Conservation (phyloP, 1,140 invertebrate species). For the Probaryconus sp. region DNA sequence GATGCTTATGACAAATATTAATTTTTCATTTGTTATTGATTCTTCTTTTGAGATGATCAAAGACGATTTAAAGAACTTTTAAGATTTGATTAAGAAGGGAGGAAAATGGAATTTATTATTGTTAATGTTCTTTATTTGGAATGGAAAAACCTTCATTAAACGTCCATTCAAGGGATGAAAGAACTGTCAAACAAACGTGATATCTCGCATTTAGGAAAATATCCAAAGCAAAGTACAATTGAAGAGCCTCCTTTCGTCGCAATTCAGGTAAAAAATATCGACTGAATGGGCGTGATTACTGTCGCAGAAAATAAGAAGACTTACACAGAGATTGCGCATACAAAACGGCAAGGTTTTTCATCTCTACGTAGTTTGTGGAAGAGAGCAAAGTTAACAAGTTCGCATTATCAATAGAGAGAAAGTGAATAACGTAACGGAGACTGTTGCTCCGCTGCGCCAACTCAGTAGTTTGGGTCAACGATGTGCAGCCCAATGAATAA, state of each 20-base stretch:
- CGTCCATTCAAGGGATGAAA: too few relatives aligned
- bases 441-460: slow-evolving; percentile 6
- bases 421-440: slow-evolving; percentile 25
- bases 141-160: too few relatives aligned
- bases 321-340: neutral
- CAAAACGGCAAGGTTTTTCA: slow-evolving; percentile 11
- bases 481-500: slow-evolving; percentile 20
- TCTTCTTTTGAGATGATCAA: too few relatives aligned
- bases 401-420: slow-evolving; percentile 64
- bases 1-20: too few relatives aligned
- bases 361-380: slow-evolving; percentile 6
- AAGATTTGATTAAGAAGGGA: too few relatives aligned
- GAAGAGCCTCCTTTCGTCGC: neutral
- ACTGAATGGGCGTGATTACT: slow-evolving; percentile 24
- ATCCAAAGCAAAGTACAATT: slow-evolving; percentile 2
- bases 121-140: too few relatives aligned
- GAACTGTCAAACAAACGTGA: too few relatives aligned
- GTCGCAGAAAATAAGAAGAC: slow-evolving; percentile 18
- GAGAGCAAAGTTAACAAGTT: slow-evolving; percentile 64
- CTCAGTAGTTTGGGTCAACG: slow-evolving; percentile 21
- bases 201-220: too few relatives aligned
- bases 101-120: too few relatives aligned
- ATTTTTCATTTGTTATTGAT: too few relatives aligned
- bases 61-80: too few relatives aligned
- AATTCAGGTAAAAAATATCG: slow-evolving; percentile 8